Base-by-base conservation (phyloP, 2,888 invertebrate species). In the Drosophila mettleri region DNA sequence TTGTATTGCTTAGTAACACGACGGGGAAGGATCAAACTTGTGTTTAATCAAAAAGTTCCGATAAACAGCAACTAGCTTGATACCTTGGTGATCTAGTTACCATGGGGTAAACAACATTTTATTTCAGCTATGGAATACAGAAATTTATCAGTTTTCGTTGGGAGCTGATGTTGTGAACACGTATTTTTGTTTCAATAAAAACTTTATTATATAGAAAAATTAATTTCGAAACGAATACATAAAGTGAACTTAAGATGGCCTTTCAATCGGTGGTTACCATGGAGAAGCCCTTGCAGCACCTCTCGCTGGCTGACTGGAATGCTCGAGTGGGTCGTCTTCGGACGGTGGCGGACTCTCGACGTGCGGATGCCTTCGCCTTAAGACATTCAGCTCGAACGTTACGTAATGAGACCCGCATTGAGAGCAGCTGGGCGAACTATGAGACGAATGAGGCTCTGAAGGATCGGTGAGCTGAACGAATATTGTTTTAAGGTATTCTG, bases 231-330 rank as follows among this genome's bases (percentile, higher is more conserved):
- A 41, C 16, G 24, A 31, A 29, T 48, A 31, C 9, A 27, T 10
- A 9, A 38, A 49, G 24, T n/a, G 4, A 12, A 12, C 14, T 14
- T 43, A 48, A 27, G 24, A 92, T 92, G 92, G 77, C 90, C 38
- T 90, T 85, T 69, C 88, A 90, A 63, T 93, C 94, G 3, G 93
- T 94, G 27, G 92, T 93, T 36, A 86, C 82, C 27, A 94, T 94
- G 88, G 95, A 95, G 86, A 96, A 96, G 85, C 96, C 96, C 0
- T 90, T 95, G 49, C 94, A 94, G 51, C 95, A 95, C 91, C 93
- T 95, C 69, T 95, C 95, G 75, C 92, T 96, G 74, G 93, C 96
- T 5, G 96, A 97, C 91, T 97, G 97, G 97, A 94, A 96, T 89
- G 78, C 87, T 14, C 94, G 95, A 57, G 94, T 96, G 59, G 95